Base-by-base conservation (phyloP, 1,140 invertebrate species). In the Andrena cerasifolii region DNA sequence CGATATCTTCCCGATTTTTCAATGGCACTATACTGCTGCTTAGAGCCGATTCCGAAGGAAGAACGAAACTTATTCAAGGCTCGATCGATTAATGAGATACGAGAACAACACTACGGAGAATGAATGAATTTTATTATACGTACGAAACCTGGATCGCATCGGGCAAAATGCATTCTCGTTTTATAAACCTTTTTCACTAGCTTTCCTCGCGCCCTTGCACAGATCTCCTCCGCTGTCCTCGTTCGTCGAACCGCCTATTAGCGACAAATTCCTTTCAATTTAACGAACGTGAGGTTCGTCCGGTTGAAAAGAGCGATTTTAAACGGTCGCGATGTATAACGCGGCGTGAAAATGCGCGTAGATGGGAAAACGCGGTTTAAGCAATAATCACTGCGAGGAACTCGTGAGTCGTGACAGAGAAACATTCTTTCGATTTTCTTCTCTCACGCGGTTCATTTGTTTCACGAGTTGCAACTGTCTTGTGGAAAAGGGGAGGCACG, bases 401-500 rank as follows among this genome's bases (percentile, higher is more conserved):
- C 33, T 0, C 43, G 4, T 12, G 8, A 31, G n/a, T 45, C 31
- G 26, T 36, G 33, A 54, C 36, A 54, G 43, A 14, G 10, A 33
- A 40, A 6, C n/a, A 36, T 36, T 21, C 7, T 28, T 26, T 56
- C 33, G 7, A 40, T 40, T 40, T 63, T 3, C 36, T 74, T 33
- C 63, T 74, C 33, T 43, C 51, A 24, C 61, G 33, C 63, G 31
- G 54, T 26, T 74, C 40, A 4, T 40, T 73, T 71, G 36, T 77
- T 14, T 26, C 75, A 54, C 67, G 59, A 66, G 47, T 49, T 65
- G 31, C 31, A 28, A 14, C 31, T 47, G 24, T 51, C n/a, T n/a
- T 31, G 18, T 7, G 51, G 56, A 62, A 59, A 33, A 59, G 66
- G 62, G 47, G 58, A 65, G 36, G 70, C 21, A 73, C 73, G 84